phyloP scores from a whole-genome alignment of 2,888 invertebrate species.

The Dinocampus coccinellae region DNA sequence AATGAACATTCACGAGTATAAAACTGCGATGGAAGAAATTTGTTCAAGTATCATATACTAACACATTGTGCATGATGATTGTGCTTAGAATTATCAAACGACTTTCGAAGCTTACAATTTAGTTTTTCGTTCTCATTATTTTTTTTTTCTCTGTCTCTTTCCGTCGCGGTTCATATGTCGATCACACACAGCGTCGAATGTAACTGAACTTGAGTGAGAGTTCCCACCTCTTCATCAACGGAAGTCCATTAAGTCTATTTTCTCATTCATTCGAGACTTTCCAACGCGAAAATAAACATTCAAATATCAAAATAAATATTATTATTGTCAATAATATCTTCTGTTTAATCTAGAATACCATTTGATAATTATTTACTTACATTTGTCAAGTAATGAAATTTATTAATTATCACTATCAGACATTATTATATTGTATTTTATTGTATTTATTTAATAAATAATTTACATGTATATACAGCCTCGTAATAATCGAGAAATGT shows the following conservation, averaged over 20 bases:
- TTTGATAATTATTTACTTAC: neutral
- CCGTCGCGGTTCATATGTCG: constrained; percentile 4
- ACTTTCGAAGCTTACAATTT: constrained; percentile 65
- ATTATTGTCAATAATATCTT: neutral
- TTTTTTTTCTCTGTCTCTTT: neutral
- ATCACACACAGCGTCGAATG: constrained; percentile 12
- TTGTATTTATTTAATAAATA: constrained; percentile 53
- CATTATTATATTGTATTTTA: neutral
- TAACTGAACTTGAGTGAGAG: constrained; percentile 51
- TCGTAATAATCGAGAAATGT: constrained; percentile 35
- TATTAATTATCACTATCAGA: neutral
- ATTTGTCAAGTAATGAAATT: neutral
- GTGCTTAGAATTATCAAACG: constrained; percentile 60
- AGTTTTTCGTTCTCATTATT: constrained; percentile 36
- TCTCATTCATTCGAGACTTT: constrained; percentile 53
- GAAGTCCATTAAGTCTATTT: constrained; percentile 56
- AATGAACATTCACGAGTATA: neutral
- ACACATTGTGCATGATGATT: constrained; percentile 41
- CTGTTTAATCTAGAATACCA: neutral
- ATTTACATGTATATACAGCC: constrained; percentile 50
- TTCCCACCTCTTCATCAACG: constrained; percentile 42
- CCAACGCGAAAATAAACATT: constrained; percentile 35
- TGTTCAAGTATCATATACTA: constrained; percentile 48
- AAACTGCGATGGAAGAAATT: constrained; percentile 43
- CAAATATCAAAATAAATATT: constrained; percentile 9